Percentiles rank a stretch among this genome's conserved stretches.
These are phyloP conservation scores for Yoshiicerus persimilis DNA, from an alignment of 1,140 invertebrate genomes.

Conservation along the genomic window DNA sequence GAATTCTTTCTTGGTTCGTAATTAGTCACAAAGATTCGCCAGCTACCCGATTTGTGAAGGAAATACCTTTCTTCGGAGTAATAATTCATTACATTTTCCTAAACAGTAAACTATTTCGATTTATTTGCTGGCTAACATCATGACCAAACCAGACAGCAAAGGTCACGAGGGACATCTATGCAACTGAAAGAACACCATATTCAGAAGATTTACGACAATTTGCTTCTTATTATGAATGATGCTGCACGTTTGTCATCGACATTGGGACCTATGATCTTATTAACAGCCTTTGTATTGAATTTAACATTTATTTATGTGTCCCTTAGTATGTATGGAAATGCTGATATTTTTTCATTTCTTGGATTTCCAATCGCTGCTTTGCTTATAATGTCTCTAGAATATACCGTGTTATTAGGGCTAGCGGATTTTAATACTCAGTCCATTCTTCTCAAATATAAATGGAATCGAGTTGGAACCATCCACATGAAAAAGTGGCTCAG, in stretches of 20 bases:
- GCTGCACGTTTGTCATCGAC: too few relatives aligned
- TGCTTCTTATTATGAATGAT: too few relatives aligned
- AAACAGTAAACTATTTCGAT: not conserved
- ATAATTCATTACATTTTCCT: not conserved
- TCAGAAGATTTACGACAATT: not conserved
- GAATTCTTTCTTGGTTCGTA: not conserved
- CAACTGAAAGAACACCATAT: not conserved
- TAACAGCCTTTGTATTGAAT: not conserved
- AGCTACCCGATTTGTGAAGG: not conserved
- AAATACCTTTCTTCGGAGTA: not conserved
- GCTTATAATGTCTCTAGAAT: not conserved
- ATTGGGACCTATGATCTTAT: not conserved
- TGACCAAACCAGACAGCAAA: not conserved
- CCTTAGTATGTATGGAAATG: not conserved
- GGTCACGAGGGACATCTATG: not conserved
- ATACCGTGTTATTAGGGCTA: not conserved
- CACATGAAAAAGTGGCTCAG: not conserved
- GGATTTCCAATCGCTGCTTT: not conserved
- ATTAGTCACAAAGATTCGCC: not conserved
- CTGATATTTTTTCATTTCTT: not conserved
- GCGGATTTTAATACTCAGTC: not conserved
- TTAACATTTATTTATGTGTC: not conserved
- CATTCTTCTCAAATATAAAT: not conserved
- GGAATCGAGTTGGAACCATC: not conserved
- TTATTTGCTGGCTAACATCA: not conserved